These are phyloP conservation scores for Leptinotarsa tumamoca DNA, from an alignment of 2,888 invertebrate genomes.

Conservation along the genomic window DNA sequence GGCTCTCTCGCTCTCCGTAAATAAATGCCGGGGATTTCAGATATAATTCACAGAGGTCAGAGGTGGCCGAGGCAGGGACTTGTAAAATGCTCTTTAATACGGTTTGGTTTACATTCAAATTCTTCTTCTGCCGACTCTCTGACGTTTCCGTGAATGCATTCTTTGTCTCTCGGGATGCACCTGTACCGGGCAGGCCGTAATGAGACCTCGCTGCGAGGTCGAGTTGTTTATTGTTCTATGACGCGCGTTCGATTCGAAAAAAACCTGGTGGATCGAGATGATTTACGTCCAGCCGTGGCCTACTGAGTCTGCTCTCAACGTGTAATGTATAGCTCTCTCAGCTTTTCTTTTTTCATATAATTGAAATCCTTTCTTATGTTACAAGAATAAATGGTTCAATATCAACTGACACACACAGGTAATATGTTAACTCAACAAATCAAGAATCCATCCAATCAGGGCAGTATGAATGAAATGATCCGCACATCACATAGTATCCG, in stretches of 20 bases:
- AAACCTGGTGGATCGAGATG: neutral
- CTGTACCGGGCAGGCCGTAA: conserved; percentile 6
- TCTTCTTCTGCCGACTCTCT: conserved; percentile 13
- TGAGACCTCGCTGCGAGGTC: conserved; percentile 14
- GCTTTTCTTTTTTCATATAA: no score
- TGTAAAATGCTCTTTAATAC: conserved; percentile 51
- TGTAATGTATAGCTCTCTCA: no score
- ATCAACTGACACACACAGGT: neutral
- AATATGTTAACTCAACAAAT: no score
- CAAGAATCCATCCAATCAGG: no score
- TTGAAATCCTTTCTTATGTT: neutral
- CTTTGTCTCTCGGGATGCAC: conserved; percentile 18
- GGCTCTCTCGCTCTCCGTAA: conserved; percentile 42
- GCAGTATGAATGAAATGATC: no score
- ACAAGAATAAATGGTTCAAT: neutral
- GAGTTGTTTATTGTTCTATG: conserved; percentile 18
- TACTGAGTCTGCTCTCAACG: neutral
- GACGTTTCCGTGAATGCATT: conserved; percentile 23
- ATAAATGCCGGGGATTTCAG: conserved; percentile 52
- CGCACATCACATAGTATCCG: no score
- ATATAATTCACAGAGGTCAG: conserved; percentile 51
- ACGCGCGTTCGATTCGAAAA: conserved; percentile 13
- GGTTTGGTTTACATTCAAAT: conserved; percentile 41
- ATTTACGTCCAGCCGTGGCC: conserved; percentile 3
- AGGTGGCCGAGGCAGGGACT: conserved; percentile 49